phyloP scores from a whole-genome alignment of 2,113 vertebrate species.

The Amphiprion percula region DNA sequence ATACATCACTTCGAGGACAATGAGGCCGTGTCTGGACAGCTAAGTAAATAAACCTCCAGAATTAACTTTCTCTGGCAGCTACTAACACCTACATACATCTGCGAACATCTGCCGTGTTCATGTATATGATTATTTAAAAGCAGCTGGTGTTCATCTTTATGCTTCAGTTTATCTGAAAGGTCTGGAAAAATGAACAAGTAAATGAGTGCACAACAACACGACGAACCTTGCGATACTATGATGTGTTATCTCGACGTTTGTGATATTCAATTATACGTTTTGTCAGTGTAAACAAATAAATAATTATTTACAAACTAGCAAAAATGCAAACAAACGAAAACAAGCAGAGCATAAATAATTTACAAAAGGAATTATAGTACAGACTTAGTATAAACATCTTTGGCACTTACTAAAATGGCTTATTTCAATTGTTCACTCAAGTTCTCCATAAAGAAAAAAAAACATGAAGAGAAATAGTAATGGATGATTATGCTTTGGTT shows the following conservation, averaged over 20 bases:
- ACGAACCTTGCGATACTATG: conserved; percentile 73
- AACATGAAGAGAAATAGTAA: conserved; percentile 42
- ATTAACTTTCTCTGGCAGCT: conserved; percentile 30
- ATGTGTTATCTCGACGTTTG: conserved; percentile 86
- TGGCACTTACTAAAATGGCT: conserved; percentile 38
- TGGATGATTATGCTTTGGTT: conserved; percentile 57
- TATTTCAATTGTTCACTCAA: conserved; percentile 60
- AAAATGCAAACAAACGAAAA: conserved; percentile 80
- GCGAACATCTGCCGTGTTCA: conserved; percentile 36
- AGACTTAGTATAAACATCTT: conserved; percentile 96
- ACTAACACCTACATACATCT: conserved; percentile 18
- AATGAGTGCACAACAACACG: conserved; percentile 62
- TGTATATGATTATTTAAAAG: conserved; percentile 33
- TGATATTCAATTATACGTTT: conserved; percentile 85
- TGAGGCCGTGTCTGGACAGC: conserved; percentile 37
- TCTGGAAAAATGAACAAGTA: conserved; percentile 52
- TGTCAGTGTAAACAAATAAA: conserved; percentile 97
- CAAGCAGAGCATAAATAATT: conserved; percentile 93
- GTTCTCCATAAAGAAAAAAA: conserved; percentile 47
- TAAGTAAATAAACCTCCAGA: conserved; percentile 51
- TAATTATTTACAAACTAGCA: conserved; percentile 96
- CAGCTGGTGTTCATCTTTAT: conserved; percentile 34
- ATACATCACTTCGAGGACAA: conserved; percentile 45
- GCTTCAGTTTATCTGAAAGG: conserved; percentile 37
- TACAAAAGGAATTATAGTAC: conserved; percentile 95